A percentile compares a stretch with the other conserved stretches of the same genome.
phyloP scores from a whole-genome alignment of 2,888 invertebrate species.

The Spilarctia lutea region DNA sequence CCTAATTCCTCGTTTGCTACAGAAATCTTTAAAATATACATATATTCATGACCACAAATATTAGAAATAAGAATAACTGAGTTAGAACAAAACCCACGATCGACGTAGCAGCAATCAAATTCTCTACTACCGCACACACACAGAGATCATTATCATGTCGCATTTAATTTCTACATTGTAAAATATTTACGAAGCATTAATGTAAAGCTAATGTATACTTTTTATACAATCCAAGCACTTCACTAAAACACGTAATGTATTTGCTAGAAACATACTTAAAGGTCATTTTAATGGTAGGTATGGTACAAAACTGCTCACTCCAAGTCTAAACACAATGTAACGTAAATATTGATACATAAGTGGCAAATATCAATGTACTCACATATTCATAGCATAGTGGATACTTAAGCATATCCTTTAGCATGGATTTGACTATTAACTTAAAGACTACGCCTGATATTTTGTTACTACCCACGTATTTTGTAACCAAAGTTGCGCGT shows the following conservation, averaged over 20 bases:
- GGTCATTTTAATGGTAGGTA: neutral
- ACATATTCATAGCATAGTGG: neutral
- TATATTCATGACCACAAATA: too few species aligned
- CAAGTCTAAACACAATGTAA: neutral
- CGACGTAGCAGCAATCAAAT: neutral
- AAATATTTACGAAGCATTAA: neutral
- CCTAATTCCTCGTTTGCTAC: too few species aligned
- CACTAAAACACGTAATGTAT: neutral
- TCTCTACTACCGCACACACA: neutral
- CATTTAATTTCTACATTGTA: neutral
- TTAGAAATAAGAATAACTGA: too few species aligned
- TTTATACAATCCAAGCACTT: neutral
- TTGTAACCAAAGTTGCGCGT: too few species aligned
- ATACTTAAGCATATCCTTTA: neutral
- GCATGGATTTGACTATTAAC: neutral
- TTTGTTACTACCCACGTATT: too few species aligned
- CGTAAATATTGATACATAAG: constrained; percentile 1
- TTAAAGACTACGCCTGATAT: too few species aligned
- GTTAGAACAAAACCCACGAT: neutral
- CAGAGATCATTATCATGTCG: neutral
- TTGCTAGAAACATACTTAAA: neutral
- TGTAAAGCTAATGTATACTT: neutral
- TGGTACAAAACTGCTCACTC: neutral
- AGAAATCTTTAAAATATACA: too few species aligned
- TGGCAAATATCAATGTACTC: neutral